phyloP scores from a whole-genome alignment of 2,888 invertebrate genomes.

The Frankliniella intonsa region DNA sequence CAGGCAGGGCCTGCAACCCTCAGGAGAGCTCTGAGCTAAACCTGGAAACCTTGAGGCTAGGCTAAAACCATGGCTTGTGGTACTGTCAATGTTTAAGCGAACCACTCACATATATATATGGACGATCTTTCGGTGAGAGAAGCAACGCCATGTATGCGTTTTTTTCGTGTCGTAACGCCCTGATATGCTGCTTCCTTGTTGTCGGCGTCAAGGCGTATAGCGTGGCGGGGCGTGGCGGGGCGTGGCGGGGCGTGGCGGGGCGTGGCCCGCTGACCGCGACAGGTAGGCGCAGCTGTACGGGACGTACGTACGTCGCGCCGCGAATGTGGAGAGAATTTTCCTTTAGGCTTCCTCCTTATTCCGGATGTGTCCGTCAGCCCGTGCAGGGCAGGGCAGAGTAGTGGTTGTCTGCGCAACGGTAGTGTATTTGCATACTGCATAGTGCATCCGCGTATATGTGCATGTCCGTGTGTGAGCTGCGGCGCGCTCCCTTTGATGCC shows the following conservation, averaged over 20 bases:
- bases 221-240: not conserved
- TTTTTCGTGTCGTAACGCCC: too few relatives aligned
- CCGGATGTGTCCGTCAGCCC: conserved; percentile 7
- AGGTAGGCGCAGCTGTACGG: not conserved
- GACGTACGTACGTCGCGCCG: not conserved
- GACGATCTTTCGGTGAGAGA: too few relatives aligned
- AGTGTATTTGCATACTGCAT: conserved; percentile 9
- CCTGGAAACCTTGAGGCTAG: too few relatives aligned
- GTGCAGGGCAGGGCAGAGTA: not conserved
- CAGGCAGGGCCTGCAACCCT: not conserved
- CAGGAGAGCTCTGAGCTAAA: too few relatives aligned
- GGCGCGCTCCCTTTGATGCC: not conserved
- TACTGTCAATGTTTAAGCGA: too few relatives aligned
- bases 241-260: not conserved
- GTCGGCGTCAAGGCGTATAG: too few relatives aligned
- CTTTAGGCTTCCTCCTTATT: not conserved
- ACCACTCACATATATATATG: too few relatives aligned
- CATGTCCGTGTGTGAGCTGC: not conserved
- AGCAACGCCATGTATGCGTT: too few relatives aligned
- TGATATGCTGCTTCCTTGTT: too few relatives aligned
- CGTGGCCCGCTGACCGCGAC: not conserved
- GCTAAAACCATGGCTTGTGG: too few relatives aligned
- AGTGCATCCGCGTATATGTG: not conserved
- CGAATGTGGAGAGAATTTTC: not conserved
- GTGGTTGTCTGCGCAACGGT: not conserved